Percentiles rank a stretch among this genome's conserved stretches.
These are phyloP conservation scores for Numenius phaeopus DNA, from an alignment of 2,797 vertebrate genomes.

Conservation along the genomic window DNA sequence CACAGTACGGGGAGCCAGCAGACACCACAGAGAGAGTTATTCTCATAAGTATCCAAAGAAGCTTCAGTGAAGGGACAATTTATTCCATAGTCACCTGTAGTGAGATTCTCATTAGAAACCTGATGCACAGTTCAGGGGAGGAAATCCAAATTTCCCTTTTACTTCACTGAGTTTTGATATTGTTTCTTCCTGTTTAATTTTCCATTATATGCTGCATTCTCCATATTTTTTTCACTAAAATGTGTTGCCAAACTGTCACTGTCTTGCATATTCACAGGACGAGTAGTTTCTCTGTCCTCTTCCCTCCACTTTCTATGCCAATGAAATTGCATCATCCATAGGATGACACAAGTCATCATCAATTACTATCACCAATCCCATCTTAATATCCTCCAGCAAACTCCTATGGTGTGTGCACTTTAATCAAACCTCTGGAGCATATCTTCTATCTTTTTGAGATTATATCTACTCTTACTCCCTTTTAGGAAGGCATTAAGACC, in stretches of 20 bases:
- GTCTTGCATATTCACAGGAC: neutral
- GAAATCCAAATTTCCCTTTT: neutral
- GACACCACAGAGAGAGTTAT: neutral
- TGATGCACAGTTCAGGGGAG: neutral
- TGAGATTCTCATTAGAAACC: neutral
- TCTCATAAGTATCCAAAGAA: neutral
- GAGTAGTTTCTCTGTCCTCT: neutral
- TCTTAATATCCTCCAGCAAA: neutral
- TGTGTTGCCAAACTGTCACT: neutral
- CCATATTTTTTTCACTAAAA: neutral
- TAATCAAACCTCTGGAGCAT: neutral
- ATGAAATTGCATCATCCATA: neutral
- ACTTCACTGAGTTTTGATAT: neutral
- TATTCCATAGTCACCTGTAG: neutral
- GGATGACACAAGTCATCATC: neutral
- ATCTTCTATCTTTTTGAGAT: rapidly evolving
- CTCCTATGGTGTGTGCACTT: rapidly evolving
- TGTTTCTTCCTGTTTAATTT: neutral
- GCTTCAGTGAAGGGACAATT: neutral
- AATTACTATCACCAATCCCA: neutral
- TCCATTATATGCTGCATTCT: neutral
- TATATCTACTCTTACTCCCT: neutral
- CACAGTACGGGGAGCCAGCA: rapidly evolving
- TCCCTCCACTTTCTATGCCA: neutral
- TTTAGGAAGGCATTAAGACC: neutral